Evolutionary conservation across 2,888 invertebrate genomes (phyloP).

Genomic region (Drosophila falleni): DNA sequence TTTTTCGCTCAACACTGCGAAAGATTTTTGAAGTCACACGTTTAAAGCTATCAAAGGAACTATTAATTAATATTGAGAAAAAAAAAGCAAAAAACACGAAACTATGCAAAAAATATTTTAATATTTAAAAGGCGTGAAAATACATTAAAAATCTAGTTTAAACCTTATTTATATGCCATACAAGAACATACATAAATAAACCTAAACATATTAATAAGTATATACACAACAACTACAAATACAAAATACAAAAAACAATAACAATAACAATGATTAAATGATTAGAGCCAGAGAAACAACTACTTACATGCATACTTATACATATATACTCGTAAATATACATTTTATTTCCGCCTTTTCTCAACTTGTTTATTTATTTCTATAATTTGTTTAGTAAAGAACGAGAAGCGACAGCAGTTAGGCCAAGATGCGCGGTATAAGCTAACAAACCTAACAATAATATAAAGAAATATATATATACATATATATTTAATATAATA

Average conservation of each 20-base stretch:
- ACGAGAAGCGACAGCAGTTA: constrained; percentile 40
- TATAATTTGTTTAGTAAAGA: constrained; percentile 15
- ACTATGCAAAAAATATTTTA: constrained; percentile 77
- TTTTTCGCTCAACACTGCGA: constrained; percentile 61
- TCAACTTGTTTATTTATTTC: constrained; percentile 42
- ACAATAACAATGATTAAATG: constrained; percentile 32
- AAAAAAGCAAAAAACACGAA: constrained; percentile 57
- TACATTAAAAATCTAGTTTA: constrained; percentile 58
- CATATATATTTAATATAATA: constrained; percentile 38
- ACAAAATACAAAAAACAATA: constrained; percentile 43
- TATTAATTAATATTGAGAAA: constrained; percentile 62
- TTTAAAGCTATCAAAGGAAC: constrained; percentile 71
- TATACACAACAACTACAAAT: constrained; percentile 46
- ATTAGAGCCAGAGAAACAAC: constrained; percentile 53
- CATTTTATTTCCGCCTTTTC: constrained; percentile 56
- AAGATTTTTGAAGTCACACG: constrained; percentile 72
- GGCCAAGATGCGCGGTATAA: constrained; percentile 49
- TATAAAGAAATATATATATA: constrained; percentile 27
- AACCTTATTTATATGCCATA: constrained; percentile 63
- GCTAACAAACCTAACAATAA: constrained; percentile 66
- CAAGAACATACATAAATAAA: constrained; percentile 70
- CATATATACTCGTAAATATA: constrained; percentile 30
- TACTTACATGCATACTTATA: constrained; percentile 39
- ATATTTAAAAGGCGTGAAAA: constrained; percentile 64
- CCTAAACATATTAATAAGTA: constrained; percentile 72